Evolutionary conservation across 2,888 invertebrate genomes (phyloP).

Genomic region (Globia sparganii): DNA sequence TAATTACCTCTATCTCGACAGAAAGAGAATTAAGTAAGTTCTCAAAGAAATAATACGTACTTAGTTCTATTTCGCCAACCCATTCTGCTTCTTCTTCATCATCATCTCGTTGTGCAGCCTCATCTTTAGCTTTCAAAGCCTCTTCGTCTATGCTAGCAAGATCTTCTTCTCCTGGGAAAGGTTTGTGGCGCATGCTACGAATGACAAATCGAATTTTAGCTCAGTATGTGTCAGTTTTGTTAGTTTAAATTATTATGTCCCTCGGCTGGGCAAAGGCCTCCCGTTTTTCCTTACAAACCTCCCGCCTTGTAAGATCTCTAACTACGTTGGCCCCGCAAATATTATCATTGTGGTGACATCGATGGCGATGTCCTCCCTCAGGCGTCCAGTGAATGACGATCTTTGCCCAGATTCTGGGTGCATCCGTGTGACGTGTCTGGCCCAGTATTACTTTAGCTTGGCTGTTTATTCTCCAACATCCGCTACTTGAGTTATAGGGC

Average conservation of each 20-base stretch:
- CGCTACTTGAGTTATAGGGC: no score
- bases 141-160: conserved; percentile 88
- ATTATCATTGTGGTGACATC: background rate
- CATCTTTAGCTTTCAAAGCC: conserved; percentile 90
- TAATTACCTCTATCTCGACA: no score
- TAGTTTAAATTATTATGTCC: background rate
- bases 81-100: conserved; percentile 87
- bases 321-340: background rate
- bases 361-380: background rate
- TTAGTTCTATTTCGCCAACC: conserved; percentile 91
- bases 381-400: background rate
- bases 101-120: conserved; percentile 83
- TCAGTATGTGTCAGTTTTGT: background rate
- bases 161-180: conserved; percentile 87
- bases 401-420: background rate
- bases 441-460: background rate
- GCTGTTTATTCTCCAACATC: no score
- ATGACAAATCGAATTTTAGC: conserved; percentile 1
- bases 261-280: no score
- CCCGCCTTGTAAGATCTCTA: background rate
- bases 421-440: background rate
- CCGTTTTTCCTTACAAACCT: background rate
- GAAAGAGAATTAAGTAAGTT: background rate
- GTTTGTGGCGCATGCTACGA: conserved; percentile 83
- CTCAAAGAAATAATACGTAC: conserved; percentile 80